These are phyloP conservation scores for Linnaemya tessellans DNA, from an alignment of 2,888 invertebrate species.

Conservation along the genomic window DNA sequence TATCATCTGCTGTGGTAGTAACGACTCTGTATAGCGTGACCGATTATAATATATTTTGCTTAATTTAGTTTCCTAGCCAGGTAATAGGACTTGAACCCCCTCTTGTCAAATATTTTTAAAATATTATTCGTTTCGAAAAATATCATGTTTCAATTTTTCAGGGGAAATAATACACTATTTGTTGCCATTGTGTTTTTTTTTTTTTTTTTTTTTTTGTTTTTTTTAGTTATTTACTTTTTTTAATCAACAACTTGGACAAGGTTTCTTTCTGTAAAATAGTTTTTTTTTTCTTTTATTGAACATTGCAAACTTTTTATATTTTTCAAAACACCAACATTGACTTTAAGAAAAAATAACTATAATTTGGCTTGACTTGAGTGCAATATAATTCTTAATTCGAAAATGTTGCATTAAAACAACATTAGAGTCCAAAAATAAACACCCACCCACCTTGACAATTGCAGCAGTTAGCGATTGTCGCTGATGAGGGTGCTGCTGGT, in stretches of 20 bases:
- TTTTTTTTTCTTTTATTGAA: neutral
- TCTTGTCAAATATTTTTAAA: neutral
- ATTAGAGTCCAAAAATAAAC: slow-evolving; percentile 25
- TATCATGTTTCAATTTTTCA: neutral
- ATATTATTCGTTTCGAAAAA: neutral
- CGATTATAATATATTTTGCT: too few species aligned
- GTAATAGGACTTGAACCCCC: too few species aligned
- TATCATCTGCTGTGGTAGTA: too few species aligned
- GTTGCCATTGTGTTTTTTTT: neutral
- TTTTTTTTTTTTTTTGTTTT: neutral
- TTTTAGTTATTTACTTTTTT: neutral
- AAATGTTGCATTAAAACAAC: slow-evolving; percentile 41
- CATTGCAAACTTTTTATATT: neutral
- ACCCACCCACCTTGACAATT: slow-evolving; percentile 45
- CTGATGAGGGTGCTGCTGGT: neutral
- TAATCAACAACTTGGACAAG: slow-evolving; percentile 42
- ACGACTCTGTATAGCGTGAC: too few species aligned
- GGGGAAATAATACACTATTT: neutral
- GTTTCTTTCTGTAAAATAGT: slow-evolving; percentile 19
- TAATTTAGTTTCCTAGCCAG: too few species aligned
- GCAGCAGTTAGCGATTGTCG: neutral
- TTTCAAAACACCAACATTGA: slow-evolving; percentile 7
- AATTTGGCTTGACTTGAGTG: neutral
- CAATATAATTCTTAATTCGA: slow-evolving; percentile 14
- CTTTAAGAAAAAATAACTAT: slow-evolving; percentile 30